A percentile compares a stretch with the other conserved stretches of the same genome.
Evolutionary conservation across 2,113 vertebrate genomes (phyloP).

Genomic region (Eulacestoma nigropectus): DNA sequence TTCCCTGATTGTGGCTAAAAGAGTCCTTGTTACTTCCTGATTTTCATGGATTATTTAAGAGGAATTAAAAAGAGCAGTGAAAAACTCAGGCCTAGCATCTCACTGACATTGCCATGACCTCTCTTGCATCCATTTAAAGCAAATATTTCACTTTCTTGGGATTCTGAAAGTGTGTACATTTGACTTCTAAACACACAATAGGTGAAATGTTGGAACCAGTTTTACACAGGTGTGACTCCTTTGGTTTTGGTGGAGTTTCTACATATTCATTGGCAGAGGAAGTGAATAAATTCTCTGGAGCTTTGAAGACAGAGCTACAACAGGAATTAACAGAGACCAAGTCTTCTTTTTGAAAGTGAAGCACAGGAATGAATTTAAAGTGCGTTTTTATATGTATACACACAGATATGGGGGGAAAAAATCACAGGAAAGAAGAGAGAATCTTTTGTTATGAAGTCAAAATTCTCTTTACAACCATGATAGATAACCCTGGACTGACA

Average conservation of each 20-base stretch:
- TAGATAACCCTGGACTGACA: neutral
- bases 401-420: rapidly evolving
- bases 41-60: neutral
- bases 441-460: neutral
- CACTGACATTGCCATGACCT: neutral
- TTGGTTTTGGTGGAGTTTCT: neutral
- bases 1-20: neutral
- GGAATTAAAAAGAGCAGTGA: neutral
- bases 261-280: neutral
- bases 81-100: neutral
- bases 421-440: neutral
- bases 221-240: neutral
- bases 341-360: neutral
- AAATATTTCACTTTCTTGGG: neutral
- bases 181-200: neutral
- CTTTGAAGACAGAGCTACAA: neutral
- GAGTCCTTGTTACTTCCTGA: neutral
- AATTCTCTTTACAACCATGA: neutral
- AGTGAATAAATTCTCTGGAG: neutral
- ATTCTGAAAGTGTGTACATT: neutral
- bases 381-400: neutral
- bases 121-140: neutral
- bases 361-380: neutral
- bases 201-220: neutral
- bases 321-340: neutral